phyloP scores from a whole-genome alignment of 2,888 invertebrate genomes.

The Chloroclystis v-ata region DNA sequence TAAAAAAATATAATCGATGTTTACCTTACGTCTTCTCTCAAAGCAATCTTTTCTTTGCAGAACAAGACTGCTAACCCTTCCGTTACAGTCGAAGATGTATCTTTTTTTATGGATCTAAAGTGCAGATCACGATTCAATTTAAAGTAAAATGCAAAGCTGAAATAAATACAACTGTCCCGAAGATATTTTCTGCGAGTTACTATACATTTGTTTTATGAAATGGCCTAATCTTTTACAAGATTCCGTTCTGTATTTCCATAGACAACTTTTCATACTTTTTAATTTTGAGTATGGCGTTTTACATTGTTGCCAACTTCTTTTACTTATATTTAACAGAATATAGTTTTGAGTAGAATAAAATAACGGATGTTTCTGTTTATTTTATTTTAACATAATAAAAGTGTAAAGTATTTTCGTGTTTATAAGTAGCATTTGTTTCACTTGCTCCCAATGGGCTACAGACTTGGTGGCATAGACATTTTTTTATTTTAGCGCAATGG shows the following conservation, averaged over 20 bases:
- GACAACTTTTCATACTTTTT: constrained; percentile 67
- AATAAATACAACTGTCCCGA: constrained; percentile 78
- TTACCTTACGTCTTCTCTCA: constrained; percentile 78
- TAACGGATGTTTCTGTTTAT: no score
- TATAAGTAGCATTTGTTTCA: no score
- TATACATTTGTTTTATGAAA: constrained; percentile 80
- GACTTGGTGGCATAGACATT: no score
- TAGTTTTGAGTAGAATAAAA: background rate
- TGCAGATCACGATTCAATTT: constrained; percentile 75
- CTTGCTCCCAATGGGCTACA: no score
- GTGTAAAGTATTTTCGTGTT: no score
- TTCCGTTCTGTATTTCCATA: constrained; percentile 78
- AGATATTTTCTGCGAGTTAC: constrained; percentile 78
- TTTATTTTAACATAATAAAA: no score
- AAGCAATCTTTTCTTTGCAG: constrained; percentile 77
- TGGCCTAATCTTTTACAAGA: constrained; percentile 80
- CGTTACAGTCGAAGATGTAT: constrained; percentile 70
- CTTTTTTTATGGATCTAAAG: constrained; percentile 68
- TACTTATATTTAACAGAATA: constrained; percentile 27
- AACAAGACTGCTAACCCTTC: constrained; percentile 76
- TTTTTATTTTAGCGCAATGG: no score
- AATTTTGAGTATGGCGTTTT: constrained; percentile 61
- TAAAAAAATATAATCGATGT: constrained; percentile 77
- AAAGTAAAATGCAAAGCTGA: constrained; percentile 77
- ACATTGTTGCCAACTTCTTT: constrained; percentile 46